These are phyloP conservation scores for Ditula angustiorana DNA, from an alignment of 2,888 invertebrate genomes.

Conservation along the genomic window DNA sequence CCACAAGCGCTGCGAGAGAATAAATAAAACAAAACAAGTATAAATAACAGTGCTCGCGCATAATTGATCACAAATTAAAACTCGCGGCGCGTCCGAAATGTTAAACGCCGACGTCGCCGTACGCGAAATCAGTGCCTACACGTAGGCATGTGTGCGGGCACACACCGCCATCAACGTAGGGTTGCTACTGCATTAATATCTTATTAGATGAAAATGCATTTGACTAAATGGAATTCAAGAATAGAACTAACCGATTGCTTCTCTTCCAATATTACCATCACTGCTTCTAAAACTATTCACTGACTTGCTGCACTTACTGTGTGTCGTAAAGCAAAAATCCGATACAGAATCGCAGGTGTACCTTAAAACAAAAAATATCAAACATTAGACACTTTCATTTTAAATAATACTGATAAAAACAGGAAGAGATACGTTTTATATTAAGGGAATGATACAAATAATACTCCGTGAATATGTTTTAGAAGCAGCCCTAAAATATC, in stretches of 20 bases:
- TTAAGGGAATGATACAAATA: no score
- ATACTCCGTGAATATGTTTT: no score
- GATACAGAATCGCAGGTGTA: not conserved
- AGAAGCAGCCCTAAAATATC: slow-evolving; percentile 54
- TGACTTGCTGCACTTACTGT: not conserved
- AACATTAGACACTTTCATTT: not conserved
- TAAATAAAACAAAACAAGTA: slow-evolving; percentile 84
- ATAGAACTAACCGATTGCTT: no score
- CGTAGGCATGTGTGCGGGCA: slow-evolving; percentile 39
- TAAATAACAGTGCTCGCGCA: slow-evolving; percentile 84
- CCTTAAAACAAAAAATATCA: slow-evolving; percentile 13
- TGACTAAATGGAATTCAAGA: no score
- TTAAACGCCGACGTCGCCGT: slow-evolving; percentile 78
- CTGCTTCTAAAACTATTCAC: not conserved
- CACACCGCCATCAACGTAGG: slow-evolving; percentile 50
- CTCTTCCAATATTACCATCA: no score
- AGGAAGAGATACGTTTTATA: no score
- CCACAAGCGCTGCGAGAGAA: slow-evolving; percentile 79
- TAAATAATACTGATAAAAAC: no score
- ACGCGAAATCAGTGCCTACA: slow-evolving; percentile 76
- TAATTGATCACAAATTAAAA: slow-evolving; percentile 86
- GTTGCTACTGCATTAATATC: slow-evolving; percentile 48
- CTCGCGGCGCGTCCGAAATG: slow-evolving; percentile 81
- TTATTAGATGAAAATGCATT: no score
- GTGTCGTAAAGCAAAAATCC: not conserved